These are phyloP conservation scores for Characodon lateralis DNA, from an alignment of 2,797 vertebrate species.

Conservation along the genomic window DNA sequence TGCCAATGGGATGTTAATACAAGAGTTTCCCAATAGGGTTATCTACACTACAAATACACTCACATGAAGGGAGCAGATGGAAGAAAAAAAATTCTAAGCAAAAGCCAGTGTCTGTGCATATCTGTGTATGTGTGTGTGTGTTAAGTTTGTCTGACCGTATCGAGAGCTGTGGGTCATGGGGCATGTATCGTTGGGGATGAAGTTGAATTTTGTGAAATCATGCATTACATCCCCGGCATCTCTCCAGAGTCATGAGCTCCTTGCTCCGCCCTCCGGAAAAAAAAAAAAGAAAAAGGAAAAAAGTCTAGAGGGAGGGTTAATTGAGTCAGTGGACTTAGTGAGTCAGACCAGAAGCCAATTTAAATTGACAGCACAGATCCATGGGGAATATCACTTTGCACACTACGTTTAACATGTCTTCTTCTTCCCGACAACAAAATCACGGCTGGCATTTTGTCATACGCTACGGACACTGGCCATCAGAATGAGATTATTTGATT, in stretches of 20 bases:
- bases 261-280: background rate
- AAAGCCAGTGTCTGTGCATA: conserved; percentile 1
- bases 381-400: conserved; percentile 58
- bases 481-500: conserved; percentile 27
- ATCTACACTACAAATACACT: conserved; percentile 71
- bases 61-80: conserved; percentile 54
- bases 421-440: conserved; percentile 25
- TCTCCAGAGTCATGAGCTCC: conserved; percentile 24
- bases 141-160: conserved; percentile 2
- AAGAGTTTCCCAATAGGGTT: conserved; percentile 58
- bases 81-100: conserved; percentile 20
- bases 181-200: conserved; percentile 21
- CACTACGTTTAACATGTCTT: conserved; percentile 57
- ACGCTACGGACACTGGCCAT: conserved; percentile 13
- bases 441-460: conserved; percentile 27
- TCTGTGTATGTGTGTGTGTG: background rate
- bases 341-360: conserved; percentile 63
- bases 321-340: conserved; percentile 60
- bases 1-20: conserved; percentile 59
- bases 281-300: conserved; percentile 21
- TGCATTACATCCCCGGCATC: conserved; percentile 17
- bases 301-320: conserved; percentile 31
- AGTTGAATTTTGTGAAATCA: conserved; percentile 42
- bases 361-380: conserved; percentile 62
- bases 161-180: conserved; percentile 14